Conservation (phyloP, 2,113 vertebrate genomes). For the Rhinoptilus africanus region DNA sequence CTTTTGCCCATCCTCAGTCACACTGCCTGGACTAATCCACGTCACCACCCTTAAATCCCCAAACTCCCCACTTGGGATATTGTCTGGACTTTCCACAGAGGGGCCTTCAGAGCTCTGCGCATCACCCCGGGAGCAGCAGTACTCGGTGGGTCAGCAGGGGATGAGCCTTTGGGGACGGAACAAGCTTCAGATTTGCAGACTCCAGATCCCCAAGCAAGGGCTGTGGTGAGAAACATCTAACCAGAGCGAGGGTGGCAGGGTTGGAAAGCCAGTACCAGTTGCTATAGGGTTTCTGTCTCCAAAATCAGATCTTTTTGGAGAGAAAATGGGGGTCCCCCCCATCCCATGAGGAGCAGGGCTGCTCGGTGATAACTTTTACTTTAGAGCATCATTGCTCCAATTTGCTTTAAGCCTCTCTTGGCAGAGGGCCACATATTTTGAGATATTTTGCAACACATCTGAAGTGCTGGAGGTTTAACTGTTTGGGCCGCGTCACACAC, state of each 20-base stretch:
- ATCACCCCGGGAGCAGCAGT: accelerated
- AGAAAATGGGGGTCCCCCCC: not conserved
- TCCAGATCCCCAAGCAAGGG: not conserved
- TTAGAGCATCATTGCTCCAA: not conserved
- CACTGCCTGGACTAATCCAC: not conserved
- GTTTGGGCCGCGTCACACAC: not conserved
- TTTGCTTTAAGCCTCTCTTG: slow-evolving; percentile 10
- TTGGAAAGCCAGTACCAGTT: not conserved
- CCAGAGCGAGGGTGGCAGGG: not conserved
- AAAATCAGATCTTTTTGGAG: not conserved
- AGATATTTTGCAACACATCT: slow-evolving; percentile 2
- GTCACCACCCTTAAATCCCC: not conserved
- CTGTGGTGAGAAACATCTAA: not conserved
- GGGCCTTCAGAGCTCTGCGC: not conserved
- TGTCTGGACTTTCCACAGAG: not conserved
- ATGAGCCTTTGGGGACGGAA: not conserved
- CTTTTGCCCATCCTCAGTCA: not conserved
- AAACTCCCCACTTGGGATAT: accelerated
- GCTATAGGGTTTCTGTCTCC: not conserved
- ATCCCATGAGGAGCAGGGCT: not conserved
- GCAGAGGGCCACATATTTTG: not conserved
- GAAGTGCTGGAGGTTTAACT: not conserved
- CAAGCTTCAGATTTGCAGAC: not conserved
- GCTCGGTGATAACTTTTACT: not conserved
- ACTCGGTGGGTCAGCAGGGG: not conserved